Evolutionary conservation across 2,797 vertebrate genomes (phyloP).

Genomic region (Apogon hyalosoma): DNA sequence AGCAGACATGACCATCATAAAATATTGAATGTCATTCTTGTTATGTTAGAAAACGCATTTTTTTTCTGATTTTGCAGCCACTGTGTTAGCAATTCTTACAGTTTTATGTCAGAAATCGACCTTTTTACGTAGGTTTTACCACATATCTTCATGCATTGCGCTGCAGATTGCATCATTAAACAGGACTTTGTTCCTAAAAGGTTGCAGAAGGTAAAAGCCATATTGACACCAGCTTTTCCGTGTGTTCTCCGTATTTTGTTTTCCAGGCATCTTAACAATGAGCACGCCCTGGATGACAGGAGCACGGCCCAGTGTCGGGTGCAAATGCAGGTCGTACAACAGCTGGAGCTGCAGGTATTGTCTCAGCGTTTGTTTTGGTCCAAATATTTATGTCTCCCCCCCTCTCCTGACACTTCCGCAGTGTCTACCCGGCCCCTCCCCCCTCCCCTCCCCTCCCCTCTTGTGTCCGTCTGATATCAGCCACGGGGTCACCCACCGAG

Average conservation of each 20-base stretch:
- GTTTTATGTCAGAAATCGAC: constrained; percentile 35
- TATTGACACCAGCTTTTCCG: constrained; percentile 43
- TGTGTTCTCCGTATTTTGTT: constrained; percentile 48
- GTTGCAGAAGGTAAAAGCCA: constrained; percentile 40
- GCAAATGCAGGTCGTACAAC: constrained; percentile 99
- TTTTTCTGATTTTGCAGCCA: constrained; percentile 48
- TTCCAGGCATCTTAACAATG: constrained; percentile 98
- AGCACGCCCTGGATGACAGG: constrained; percentile 99
- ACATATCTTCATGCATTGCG: constrained; percentile 25
- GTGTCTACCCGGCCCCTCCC: constrained; percentile 43
- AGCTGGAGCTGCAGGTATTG: constrained; percentile 99
- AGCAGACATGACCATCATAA: constrained; percentile 65
- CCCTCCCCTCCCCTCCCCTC: constrained; percentile 4
- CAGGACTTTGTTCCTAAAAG: constrained; percentile 48
- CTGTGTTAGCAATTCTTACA: constrained; percentile 39
- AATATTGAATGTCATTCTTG: constrained; percentile 65
- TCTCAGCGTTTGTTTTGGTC: constrained; percentile 67
- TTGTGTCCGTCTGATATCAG: constrained; percentile 50
- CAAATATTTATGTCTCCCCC: constrained; percentile 68
- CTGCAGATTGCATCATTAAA: constrained; percentile 42
- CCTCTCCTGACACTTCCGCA: constrained; percentile 60
- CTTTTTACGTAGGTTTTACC: constrained; percentile 53
- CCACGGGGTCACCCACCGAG: constrained; percentile 65
- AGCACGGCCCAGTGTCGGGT: constrained; percentile 99
- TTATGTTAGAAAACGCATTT: constrained; percentile 45